A percentile compares a stretch with the other conserved stretches of the same genome.
These are phyloP conservation scores for Coregonus sp. DNA, from an alignment of 2,797 vertebrate genomes.

Conservation along the genomic window DNA sequence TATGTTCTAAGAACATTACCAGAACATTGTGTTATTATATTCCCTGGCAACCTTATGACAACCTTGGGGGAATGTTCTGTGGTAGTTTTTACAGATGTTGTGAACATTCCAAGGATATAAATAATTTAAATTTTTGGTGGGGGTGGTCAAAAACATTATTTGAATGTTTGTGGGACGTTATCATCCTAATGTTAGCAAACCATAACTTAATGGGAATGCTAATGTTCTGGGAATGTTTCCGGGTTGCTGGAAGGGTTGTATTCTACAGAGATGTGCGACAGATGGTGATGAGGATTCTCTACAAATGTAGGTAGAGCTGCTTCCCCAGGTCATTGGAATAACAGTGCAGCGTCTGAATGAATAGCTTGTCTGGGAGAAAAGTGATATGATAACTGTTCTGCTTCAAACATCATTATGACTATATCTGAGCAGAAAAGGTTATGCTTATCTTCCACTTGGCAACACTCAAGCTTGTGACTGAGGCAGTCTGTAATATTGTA, in stretches of 20 bases:
- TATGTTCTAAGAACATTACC: too few relatives aligned
- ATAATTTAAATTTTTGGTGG: too few relatives aligned
- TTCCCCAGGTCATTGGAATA: constrained; percentile 41
- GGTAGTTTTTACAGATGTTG: too few relatives aligned
- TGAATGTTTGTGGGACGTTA: too few relatives aligned
- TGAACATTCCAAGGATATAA: too few relatives aligned
- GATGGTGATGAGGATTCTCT: constrained; percentile 41
- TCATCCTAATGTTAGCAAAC: too few relatives aligned
- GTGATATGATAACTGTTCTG: constrained; percentile 39
- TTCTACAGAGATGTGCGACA: constrained; percentile 33
- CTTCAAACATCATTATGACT: constrained; percentile 34
- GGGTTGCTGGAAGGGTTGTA: background rate
- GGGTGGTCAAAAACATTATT: too few relatives aligned
- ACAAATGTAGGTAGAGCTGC: constrained; percentile 28
- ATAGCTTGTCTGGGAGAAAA: constrained; percentile 40
- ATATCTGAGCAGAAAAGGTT: constrained; percentile 25
- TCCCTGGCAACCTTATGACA: too few relatives aligned
- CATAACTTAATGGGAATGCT: too few relatives aligned
- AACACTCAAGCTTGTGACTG: background rate
- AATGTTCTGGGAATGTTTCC: too few relatives aligned
- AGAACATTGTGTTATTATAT: too few relatives aligned
- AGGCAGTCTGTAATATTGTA: background rate
- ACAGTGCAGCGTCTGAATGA: constrained; percentile 32
- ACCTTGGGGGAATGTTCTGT: too few relatives aligned
- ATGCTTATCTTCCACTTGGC: constrained; percentile 4